Percentiles rank a stretch among this genome's conserved stretches.
Evolutionary conservation across 2,113 vertebrate genomes (phyloP).

Genomic region (Paraplagusia blochii): DNA sequence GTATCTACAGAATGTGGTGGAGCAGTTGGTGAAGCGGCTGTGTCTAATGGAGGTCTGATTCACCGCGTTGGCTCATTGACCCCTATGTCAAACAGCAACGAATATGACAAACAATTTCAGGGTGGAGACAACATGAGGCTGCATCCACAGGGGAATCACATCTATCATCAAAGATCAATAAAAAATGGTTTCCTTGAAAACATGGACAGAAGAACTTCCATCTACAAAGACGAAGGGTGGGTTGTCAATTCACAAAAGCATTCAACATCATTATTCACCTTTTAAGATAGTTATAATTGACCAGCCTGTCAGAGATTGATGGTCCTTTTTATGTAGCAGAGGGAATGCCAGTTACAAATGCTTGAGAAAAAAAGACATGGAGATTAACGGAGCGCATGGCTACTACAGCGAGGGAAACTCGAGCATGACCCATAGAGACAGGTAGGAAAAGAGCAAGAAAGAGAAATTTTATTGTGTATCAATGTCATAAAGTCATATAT

Average conservation of each 20-base stretch:
- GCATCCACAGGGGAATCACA: conserved; percentile 41
- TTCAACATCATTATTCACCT: too few relatives aligned
- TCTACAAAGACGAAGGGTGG: conserved; percentile 48
- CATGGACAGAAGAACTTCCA: conserved; percentile 29
- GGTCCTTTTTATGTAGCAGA: conserved; percentile 20
- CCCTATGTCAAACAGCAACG: conserved; percentile 50
- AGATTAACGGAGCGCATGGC: conserved; percentile 40
- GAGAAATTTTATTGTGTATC: too few relatives aligned
- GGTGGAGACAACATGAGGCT: conserved; percentile 42
- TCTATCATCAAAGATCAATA: conserved; percentile 37
- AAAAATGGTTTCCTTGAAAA: conserved; percentile 46
- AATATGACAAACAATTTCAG: conserved; percentile 29
- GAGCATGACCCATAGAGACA: conserved; percentile 62
- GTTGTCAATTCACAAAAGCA: neutral
- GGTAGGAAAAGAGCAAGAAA: conserved; percentile 35
- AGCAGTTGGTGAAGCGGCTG: conserved; percentile 11
- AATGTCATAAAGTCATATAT: too few relatives aligned
- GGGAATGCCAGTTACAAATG: conserved; percentile 53
- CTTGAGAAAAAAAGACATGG: conserved; percentile 66
- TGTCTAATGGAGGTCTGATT: conserved; percentile 58
- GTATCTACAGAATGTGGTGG: conserved; percentile 32
- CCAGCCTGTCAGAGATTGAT: conserved; percentile 10
- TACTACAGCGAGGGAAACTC: conserved; percentile 72
- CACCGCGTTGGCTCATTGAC: conserved; percentile 61
- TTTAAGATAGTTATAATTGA: conserved; percentile 2